Conservation (phyloP, 2,797 vertebrate species). For the Anomalospiza imberbis region DNA sequence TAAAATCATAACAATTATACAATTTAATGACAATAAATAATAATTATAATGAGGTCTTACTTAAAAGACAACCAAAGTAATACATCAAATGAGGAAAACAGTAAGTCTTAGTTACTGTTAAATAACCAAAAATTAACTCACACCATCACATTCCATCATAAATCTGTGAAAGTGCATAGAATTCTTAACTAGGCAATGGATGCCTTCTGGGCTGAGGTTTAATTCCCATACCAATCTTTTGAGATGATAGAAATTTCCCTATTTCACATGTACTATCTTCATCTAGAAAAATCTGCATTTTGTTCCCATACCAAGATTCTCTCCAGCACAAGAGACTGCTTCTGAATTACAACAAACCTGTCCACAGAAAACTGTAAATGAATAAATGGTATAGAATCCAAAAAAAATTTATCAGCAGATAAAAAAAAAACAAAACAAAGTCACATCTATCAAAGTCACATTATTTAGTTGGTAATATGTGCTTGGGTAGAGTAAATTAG, state of each 20-base stretch:
- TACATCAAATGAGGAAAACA: neutral
- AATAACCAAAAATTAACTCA: neutral
- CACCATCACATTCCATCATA: neutral
- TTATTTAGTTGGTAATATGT: neutral
- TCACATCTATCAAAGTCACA: neutral
- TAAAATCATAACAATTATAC: neutral
- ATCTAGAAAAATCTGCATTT: neutral
- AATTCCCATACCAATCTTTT: neutral
- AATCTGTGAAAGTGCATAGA: neutral
- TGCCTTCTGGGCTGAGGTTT: neutral
- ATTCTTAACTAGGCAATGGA: neutral
- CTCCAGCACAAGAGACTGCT: neutral
- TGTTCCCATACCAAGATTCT: neutral
- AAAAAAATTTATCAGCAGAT: neutral
- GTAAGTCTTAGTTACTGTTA: neutral
- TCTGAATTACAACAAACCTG: neutral
- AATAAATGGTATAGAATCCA: neutral
- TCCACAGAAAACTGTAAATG: neutral
- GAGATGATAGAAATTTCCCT: neutral
- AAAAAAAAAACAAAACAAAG: neutral
- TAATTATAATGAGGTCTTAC: neutral
- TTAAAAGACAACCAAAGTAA: neutral
- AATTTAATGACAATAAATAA: neutral
- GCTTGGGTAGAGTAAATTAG: neutral
- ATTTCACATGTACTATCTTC: neutral